These are phyloP conservation scores for Egretta garzetta DNA, from an alignment of 2,113 vertebrate species.

Conservation along the genomic window DNA sequence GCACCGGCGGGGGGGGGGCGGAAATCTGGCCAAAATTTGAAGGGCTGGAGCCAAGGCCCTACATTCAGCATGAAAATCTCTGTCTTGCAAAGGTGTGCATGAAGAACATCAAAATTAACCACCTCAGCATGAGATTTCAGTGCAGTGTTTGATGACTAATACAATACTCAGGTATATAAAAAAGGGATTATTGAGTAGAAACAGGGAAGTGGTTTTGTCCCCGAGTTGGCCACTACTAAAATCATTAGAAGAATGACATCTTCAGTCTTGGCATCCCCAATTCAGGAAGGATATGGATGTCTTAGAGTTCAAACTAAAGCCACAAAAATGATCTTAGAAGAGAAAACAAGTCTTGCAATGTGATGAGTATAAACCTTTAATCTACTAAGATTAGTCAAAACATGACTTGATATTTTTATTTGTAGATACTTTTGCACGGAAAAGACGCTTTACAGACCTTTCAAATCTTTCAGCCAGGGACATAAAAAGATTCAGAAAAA, in stretches of 20 bases:
- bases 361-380: neutral
- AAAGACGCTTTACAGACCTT: neutral
- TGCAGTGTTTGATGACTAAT: neutral
- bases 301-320: neutral
- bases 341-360: neutral
- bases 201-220: neutral
- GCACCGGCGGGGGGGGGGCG: too few relatives aligned
- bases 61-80: neutral
- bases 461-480: neutral
- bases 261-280: neutral
- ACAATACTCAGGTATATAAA: neutral
- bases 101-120: neutral
- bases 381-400: neutral
- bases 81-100: neutral
- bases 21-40: neutral
- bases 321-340: neutral
- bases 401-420: neutral
- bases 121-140: neutral
- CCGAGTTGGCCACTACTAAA: neutral
- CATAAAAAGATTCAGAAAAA: neutral
- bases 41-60: neutral
- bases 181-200: neutral
- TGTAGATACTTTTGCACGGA: neutral
- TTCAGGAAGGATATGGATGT: neutral
- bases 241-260: neutral